These are phyloP conservation scores for Brenthis daphne DNA, from an alignment of 2,888 invertebrate species.

Conservation along the genomic window DNA sequence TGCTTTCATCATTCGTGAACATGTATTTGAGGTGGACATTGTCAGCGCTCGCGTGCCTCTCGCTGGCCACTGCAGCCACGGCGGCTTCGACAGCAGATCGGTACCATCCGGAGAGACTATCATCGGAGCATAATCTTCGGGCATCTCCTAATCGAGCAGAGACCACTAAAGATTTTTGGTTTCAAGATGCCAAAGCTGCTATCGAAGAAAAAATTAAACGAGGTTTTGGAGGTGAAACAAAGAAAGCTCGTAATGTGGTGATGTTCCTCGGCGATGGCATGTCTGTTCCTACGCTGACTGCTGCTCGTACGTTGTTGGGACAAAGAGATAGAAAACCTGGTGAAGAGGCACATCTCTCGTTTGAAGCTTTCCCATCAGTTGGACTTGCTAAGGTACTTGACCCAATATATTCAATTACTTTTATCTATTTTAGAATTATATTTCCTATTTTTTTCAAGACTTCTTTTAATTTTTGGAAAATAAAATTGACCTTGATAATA, in stretches of 20 bases:
- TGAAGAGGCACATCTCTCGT: conserved; percentile 82
- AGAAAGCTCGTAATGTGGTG: conserved; percentile 80
- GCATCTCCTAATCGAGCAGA: conserved; percentile 36
- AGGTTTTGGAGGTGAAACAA: conserved; percentile 43
- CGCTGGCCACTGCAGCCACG: conserved; percentile 1
- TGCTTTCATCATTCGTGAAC: conserved; percentile 1
- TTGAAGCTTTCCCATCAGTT: conserved; percentile 84
- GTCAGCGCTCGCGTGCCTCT: neutral
- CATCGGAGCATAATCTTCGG: neutral
- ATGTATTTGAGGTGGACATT: conserved; percentile 12
- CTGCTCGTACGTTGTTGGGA: conserved; percentile 84
- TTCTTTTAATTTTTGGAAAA: too few species aligned
- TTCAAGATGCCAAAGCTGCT: conserved; percentile 63
- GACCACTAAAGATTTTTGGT: conserved; percentile 66
- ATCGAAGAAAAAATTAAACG: conserved; percentile 50
- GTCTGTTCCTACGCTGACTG: conserved; percentile 86
- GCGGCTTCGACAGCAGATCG: conserved; percentile 16
- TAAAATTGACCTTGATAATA: too few species aligned
- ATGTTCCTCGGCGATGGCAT: conserved; percentile 90
- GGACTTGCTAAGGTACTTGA: conserved; percentile 84
- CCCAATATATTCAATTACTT: too few species aligned
- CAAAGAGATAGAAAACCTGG: conserved; percentile 80
- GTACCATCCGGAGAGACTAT: conserved; percentile 16
- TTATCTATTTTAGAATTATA: too few species aligned
- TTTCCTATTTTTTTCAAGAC: too few species aligned